Evolutionary conservation across 2,113 vertebrate genomes (phyloP).

Genomic region (Hippocampus mohnikei): DNA sequence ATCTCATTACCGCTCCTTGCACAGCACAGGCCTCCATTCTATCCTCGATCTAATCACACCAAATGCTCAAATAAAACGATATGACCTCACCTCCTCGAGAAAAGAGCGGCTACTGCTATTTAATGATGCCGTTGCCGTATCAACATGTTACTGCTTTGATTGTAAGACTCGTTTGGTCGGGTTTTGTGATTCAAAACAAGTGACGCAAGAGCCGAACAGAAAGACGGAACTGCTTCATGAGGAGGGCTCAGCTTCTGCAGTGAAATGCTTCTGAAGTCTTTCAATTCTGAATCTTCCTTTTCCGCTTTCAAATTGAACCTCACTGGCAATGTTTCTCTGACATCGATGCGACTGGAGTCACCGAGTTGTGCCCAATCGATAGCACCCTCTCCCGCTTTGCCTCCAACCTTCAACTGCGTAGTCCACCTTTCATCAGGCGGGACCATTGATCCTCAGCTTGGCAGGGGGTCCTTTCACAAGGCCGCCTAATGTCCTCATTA

Average conservation of each 20-base stretch:
- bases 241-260: no score
- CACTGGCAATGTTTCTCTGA: background rate
- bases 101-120: background rate
- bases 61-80: conserved; percentile 17
- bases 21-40: background rate
- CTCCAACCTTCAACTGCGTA: conserved; percentile 56
- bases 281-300: background rate
- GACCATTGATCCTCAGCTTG: conserved; percentile 63
- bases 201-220: background rate
- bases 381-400: conserved; percentile 32
- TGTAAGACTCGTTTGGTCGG: background rate
- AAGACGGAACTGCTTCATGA: no score
- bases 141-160: background rate
- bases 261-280: background rate
- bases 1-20: conserved; percentile 5
- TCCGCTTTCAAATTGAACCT: background rate
- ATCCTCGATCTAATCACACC: conserved; percentile 12
- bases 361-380: conserved; percentile 47
- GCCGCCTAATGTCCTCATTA: conserved; percentile 72
- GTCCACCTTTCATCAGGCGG: conserved; percentile 67
- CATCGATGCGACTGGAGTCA: conserved; percentile 1
- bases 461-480: conserved; percentile 63
- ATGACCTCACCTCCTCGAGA: background rate
- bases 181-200: background rate
- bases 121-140: background rate